phyloP scores from a whole-genome alignment of 2,888 invertebrate genomes.

The Aquatica leii region DNA sequence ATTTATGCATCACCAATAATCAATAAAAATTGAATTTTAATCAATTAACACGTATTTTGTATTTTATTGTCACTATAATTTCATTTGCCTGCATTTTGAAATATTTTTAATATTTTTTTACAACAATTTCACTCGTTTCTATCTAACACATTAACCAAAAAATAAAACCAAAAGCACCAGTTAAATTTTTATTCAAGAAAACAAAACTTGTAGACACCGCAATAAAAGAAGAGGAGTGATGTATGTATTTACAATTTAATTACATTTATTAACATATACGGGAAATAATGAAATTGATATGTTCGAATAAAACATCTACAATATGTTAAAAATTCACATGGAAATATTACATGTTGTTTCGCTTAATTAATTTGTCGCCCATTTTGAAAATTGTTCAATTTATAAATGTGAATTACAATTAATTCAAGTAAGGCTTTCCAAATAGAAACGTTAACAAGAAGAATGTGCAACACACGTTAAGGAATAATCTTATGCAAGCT shows the following conservation, averaged over 20 bases:
- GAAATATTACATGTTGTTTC: slow-evolving; percentile 42
- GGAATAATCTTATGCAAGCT: slow-evolving; percentile 23
- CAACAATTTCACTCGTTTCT: too few species aligned
- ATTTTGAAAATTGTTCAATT: slow-evolving; percentile 18
- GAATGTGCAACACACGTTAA: slow-evolving; percentile 23
- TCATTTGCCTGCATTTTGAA: too few species aligned
- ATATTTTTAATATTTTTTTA: too few species aligned
- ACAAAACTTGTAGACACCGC: slow-evolving; percentile 19
- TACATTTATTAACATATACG: slow-evolving; percentile 37
- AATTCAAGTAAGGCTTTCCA: slow-evolving; percentile 24
- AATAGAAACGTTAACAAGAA: slow-evolving; percentile 22
- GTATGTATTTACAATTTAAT: slow-evolving; percentile 33
- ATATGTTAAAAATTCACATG: slow-evolving; percentile 55
- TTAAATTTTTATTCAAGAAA: slow-evolving; percentile 32
- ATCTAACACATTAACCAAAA: too few species aligned
- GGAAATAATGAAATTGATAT: slow-evolving; percentile 55
- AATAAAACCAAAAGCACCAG: too few species aligned
- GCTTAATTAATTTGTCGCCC: slow-evolving; percentile 8
- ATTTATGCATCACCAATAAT: too few species aligned
- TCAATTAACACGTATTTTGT: too few species aligned
- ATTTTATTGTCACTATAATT: too few species aligned
- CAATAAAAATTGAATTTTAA: too few species aligned
- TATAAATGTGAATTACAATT: slow-evolving; percentile 13
- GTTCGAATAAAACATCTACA: slow-evolving; percentile 56
- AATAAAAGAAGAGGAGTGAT: slow-evolving; percentile 32